phyloP scores from a whole-genome alignment of 2,797 vertebrate genomes.

The Enteromius afrohamiltoni region DNA sequence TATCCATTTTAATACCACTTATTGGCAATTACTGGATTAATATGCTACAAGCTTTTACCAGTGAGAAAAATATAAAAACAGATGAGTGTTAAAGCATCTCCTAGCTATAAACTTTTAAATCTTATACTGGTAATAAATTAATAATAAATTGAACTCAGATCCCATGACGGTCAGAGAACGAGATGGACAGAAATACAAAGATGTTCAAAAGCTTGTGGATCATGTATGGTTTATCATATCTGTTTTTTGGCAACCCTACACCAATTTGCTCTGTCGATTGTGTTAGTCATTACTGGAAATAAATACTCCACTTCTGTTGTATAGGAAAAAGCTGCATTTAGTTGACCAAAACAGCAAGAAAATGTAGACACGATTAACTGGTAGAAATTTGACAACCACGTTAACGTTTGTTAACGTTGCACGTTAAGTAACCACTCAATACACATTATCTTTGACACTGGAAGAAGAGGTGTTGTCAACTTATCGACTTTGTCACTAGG shows the following conservation, averaged over 20 bases:
- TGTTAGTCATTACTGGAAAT: background rate
- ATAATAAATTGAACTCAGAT: background rate
- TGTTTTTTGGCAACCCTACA: background rate
- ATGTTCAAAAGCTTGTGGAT: background rate
- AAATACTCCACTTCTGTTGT: background rate
- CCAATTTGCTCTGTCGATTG: background rate
- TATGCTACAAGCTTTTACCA: background rate
- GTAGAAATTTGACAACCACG: no score
- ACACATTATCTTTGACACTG: no score
- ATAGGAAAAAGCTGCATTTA: background rate
- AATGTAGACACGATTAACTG: background rate
- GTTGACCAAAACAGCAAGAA: background rate
- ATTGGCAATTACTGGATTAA: background rate
- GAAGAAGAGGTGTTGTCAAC: no score
- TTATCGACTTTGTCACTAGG: no score
- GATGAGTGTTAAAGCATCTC: background rate
- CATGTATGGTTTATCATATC: background rate
- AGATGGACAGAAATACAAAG: background rate
- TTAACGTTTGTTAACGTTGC: no score
- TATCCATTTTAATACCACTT: background rate
- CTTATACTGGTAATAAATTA: background rate
- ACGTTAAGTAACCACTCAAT: no score
- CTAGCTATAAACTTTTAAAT: background rate
- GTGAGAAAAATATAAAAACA: background rate
- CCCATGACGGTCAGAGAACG: constrained; percentile 5